Evolutionary conservation across 2,113 vertebrate genomes (phyloP), one percentile per base, ranked within the genome.

Genomic region (Oxyruncus cristatus): DNA sequence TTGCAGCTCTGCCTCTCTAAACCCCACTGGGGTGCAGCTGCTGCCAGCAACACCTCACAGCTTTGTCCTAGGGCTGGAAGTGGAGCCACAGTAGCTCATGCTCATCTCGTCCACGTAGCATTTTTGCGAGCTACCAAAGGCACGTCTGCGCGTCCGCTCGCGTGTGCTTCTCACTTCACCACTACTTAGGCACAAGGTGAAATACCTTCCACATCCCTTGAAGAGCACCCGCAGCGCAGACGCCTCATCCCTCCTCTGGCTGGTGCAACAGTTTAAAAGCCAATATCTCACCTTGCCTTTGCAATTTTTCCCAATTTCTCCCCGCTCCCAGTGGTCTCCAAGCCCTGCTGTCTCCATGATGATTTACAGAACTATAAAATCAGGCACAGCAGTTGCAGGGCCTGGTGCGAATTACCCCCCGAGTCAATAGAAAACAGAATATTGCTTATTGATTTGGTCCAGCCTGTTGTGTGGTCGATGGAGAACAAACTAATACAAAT

Each of bases 361-460:
- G 90, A 89, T 71, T 42, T 26, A 75, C 77, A 91, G 85, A 81
- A 46, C 88, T 91, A 49, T 53, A 95, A 87, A 97, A 92, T 80
- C 84, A 92, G 79, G 89, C 71, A 26, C 39, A 85, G 88, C 81
- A n/a, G 27, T 95, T 42, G 14, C 82, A 63, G 77, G 79, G 33
- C 66, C 90, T 79, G 1, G 62, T n/a, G 58, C 1, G 26, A 95
- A 96, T 96, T 96, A 86, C 95, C 86, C 96, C 63, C 84, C 11
- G 27, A 97, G 93, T 96, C 97, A 78, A 92, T 85, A 96, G 93
- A 89, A 98, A 98, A 97, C 92, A 96, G 96, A 98, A 96, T 98
- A 98, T 98, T 95, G 95, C 94, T 97, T 97, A 98, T 98, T 97
- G 97, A 98, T 98, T 97, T 77, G 95, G 87, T 97, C 95, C 91